phyloP scores from a whole-genome alignment of 2,888 invertebrate species.

The Nemoura dubitans region DNA sequence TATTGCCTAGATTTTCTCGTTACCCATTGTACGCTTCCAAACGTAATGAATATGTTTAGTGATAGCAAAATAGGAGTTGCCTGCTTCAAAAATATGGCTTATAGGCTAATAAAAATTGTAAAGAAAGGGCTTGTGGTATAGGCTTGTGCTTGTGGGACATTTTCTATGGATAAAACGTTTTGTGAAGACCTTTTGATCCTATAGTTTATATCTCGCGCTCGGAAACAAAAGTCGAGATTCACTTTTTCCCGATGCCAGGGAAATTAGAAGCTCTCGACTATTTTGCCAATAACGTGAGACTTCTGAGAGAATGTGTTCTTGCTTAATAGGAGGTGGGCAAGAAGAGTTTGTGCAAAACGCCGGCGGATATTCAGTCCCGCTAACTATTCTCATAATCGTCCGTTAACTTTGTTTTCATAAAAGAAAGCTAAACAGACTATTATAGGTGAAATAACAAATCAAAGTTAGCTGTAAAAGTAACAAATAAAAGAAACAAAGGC shows the following conservation, averaged over 20 bases:
- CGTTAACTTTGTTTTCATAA: no score
- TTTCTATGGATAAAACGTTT: background rate
- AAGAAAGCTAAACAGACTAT: no score
- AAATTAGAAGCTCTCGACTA: background rate
- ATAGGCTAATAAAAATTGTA: conserved; percentile 7
- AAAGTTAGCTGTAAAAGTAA: no score
- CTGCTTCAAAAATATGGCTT: background rate
- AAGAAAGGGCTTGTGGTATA: background rate
- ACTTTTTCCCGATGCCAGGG: background rate
- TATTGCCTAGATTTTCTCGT: conserved; percentile 12
- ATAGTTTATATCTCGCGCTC: background rate
- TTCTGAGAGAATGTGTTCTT: no score
- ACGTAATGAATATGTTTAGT: conserved; percentile 12
- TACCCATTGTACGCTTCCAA: background rate
- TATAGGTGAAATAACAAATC: no score
- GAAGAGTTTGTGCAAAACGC: no score
- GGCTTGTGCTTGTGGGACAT: background rate
- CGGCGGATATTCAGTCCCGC: no score
- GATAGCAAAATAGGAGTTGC: conserved; percentile 3
- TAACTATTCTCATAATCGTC: no score
- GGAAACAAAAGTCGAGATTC: background rate
- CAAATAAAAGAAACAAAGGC: no score
- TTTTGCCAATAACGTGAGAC: background rate
- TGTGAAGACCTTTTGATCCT: background rate
- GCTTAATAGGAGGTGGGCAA: no score